Evolutionary conservation across 2,888 invertebrate species (phyloP), one percentile per base, ranked within the genome.

Genomic region (Laothoe populi): DNA sequence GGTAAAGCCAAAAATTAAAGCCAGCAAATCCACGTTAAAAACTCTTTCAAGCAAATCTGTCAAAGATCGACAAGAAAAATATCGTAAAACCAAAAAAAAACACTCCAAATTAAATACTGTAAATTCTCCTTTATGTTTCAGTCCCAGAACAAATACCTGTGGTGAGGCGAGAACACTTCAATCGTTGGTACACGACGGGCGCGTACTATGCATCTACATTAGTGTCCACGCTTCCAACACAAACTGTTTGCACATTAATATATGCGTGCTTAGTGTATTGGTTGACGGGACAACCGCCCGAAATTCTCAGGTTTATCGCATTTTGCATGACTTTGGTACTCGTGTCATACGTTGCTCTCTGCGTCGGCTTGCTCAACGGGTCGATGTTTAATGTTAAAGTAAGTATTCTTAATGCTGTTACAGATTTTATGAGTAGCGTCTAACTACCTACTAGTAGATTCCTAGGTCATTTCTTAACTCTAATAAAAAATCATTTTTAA

Each of bases 161-260:
- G 63, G 95, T 97, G 61, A 94, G 95, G 2, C 91, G 97, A 58
- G 98, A 98, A 81, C 96, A 97, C 80, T 96, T 97, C 75, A 98
- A 98, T 87, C 95, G 97, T 63, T 98, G 98, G 98, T 98, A 98
- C 87, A 96, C 96, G 21, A 88, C 97, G 1, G 95, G 96, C 58
- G 96, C 97, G 0, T 97, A 97, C 86, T 98, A 96, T 79, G 84
- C 96, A 21, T 96, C 97, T 10, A 95, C 96, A 57, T 95, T 97
- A 4, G 84, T 96, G 59, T 95, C 97, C 0, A 97, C 98, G 77
- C 91, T 98, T 71, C 98, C 98, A 0, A 95, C 96, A 67, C 98
- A 97, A 92, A 87, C 96, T 0, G 83, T 95, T 23, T 96, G 96
- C 73, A 97, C 97, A 0, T 83, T 96, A 10, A 84, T 95, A 5